Percentiles rank a stretch among this genome's conserved stretches.
Conservation (phyloP, 1,140 invertebrate species). For the Solenopsis invicta region DNA sequence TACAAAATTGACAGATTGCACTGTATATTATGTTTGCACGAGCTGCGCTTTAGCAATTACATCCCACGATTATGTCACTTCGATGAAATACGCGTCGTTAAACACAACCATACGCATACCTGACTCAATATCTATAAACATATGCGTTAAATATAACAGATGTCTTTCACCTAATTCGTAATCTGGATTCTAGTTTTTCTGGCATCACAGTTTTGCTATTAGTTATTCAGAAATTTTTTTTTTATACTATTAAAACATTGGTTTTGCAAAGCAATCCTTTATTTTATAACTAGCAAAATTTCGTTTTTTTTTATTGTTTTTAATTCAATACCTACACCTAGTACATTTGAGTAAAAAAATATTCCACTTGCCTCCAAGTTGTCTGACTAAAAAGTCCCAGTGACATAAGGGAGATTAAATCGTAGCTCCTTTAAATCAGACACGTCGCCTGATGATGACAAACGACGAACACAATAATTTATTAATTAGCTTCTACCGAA, state of each 20-base stretch:
- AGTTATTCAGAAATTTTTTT: background rate
- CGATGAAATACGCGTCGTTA: constrained; percentile 19
- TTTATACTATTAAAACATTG: background rate
- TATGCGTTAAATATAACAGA: background rate
- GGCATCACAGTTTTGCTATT: background rate
- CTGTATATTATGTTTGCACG: background rate
- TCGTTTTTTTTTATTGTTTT: background rate
- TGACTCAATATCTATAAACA: background rate
- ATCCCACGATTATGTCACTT: background rate
- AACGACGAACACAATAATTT: background rate
- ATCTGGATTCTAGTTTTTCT: background rate
- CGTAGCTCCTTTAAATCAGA: too few relatives aligned
- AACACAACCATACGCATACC: background rate
- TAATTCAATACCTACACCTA: background rate
- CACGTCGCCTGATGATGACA: background rate
- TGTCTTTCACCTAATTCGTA: background rate
- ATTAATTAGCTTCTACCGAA: constrained; percentile 27
- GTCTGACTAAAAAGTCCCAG: background rate
- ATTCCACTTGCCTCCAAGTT: background rate
- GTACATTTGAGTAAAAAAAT: background rate
- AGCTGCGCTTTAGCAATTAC: background rate
- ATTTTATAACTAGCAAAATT: background rate
- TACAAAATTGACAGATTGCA: constrained; percentile 22
- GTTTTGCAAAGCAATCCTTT: background rate
- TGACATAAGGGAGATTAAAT: background rate